Evolutionary conservation across 1,140 invertebrate species (phyloP).

Genomic region (Atta cephalotes): DNA sequence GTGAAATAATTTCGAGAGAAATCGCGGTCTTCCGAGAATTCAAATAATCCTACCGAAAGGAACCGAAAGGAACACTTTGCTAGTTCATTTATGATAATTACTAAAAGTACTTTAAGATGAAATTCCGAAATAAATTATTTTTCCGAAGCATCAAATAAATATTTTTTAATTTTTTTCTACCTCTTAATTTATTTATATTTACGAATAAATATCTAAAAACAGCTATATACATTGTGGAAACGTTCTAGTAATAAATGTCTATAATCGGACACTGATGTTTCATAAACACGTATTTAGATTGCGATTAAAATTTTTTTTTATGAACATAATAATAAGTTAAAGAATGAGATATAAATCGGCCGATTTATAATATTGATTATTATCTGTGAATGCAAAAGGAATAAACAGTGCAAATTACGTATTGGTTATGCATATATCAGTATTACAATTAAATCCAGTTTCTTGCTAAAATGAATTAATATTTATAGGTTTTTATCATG

Average conservation of each 20-base stretch:
- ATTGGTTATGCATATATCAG: conserved; percentile 24
- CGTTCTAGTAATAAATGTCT: no score
- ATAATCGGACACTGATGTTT: background rate
- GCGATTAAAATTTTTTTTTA: background rate
- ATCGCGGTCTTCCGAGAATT: background rate
- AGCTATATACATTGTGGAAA: background rate
- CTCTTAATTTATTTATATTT: background rate
- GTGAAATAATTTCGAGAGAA: background rate
- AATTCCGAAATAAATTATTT: background rate
- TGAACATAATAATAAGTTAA: background rate
- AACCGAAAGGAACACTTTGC: background rate
- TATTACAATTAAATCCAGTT: background rate
- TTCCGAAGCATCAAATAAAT: background rate
- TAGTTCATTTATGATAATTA: conserved; percentile 26
- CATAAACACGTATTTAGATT: background rate
- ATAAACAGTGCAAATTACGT: background rate
- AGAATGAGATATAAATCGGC: background rate
- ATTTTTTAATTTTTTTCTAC: background rate
- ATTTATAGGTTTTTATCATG: background rate
- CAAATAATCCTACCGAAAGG: background rate
- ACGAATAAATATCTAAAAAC: background rate
- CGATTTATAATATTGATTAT: background rate
- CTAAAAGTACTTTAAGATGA: background rate
- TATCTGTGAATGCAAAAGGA: background rate
- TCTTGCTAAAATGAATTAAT: background rate